Conservation (phyloP, 2,797 vertebrate genomes). For the Dipus sagitta region DNA sequence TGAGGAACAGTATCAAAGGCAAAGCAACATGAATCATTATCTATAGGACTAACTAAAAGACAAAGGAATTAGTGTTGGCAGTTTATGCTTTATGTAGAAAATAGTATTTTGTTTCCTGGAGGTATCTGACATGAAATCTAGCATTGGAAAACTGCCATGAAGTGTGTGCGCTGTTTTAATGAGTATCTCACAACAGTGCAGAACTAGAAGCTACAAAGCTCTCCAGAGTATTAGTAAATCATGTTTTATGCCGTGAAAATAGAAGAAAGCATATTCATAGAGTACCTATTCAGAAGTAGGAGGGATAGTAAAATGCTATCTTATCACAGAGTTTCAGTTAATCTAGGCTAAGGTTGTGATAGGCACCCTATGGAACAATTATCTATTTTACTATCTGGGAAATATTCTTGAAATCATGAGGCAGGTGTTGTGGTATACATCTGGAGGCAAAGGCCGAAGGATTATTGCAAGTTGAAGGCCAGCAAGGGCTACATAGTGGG, state of each 20-base stretch:
- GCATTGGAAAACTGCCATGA: conserved; percentile 64
- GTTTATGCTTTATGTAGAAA: conserved; percentile 77
- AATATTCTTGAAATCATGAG: conserved; percentile 32
- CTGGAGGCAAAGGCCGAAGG: not conserved
- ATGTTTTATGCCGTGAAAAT: conserved; percentile 64
- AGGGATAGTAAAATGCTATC: conserved; percentile 38
- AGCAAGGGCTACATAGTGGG: not conserved
- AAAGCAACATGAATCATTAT: conserved; percentile 67
- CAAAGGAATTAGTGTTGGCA: conserved; percentile 73
- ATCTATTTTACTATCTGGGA: conserved; percentile 4
- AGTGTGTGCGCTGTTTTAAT: conserved; percentile 76
- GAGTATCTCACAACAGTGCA: conserved; percentile 74
- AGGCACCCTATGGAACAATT: not conserved
- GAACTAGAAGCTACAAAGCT: conserved; percentile 65
- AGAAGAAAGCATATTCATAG: conserved; percentile 9
- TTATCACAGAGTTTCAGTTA: conserved; percentile 61
- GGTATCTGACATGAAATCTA: conserved; percentile 75
- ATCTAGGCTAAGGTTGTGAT: conserved; percentile 38
- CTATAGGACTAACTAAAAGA: conserved; percentile 61
- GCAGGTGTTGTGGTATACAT: not conserved
- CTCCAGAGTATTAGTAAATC: conserved; percentile 67
- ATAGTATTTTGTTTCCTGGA: conserved; percentile 80
- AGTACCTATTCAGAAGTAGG: conserved; percentile 46
- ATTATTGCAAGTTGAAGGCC: not conserved
- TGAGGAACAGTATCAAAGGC: conserved; percentile 69